Evolutionary conservation across 2,113 vertebrate genomes (phyloP).

Genomic region (Toxotes chatareus): DNA sequence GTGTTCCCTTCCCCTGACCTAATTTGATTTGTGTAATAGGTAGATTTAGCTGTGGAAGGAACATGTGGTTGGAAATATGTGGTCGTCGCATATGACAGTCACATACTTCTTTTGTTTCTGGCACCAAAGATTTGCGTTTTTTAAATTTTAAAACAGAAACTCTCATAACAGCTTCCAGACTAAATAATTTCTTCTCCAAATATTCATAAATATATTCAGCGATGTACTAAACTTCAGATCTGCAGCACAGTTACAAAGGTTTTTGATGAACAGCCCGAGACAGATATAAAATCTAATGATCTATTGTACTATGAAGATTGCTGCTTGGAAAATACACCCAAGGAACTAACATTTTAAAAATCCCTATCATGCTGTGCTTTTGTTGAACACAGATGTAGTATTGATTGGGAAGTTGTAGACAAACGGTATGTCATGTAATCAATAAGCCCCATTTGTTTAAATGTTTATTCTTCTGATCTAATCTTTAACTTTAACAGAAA

Average conservation of each 20-base stretch:
- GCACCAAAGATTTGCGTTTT: not conserved
- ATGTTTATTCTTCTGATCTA: not conserved
- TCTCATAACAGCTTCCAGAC: not conserved
- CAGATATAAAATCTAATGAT: not conserved
- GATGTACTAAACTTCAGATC: not conserved
- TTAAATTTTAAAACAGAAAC: conserved; percentile 2
- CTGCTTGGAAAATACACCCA: not conserved
- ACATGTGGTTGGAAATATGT: too few species aligned
- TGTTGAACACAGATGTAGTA: not conserved
- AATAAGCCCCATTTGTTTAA: not conserved
- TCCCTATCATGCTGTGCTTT: not conserved
- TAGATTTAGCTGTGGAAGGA: too few species aligned
- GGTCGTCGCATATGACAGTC: too few species aligned
- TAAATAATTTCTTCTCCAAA: not conserved
- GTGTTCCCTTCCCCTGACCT: too few species aligned
- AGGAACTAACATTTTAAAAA: not conserved
- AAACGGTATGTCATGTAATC: not conserved
- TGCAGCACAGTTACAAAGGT: not conserved
- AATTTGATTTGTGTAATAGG: too few species aligned
- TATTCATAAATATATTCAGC: not conserved
- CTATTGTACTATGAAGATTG: too few species aligned
- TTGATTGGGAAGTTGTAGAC: not conserved
- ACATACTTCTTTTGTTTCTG: not conserved
- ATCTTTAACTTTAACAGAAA: not conserved
- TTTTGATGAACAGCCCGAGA: not conserved